Percentiles rank a stretch among this genome's conserved stretches.
Evolutionary conservation across 2,888 invertebrate genomes (phyloP).

Genomic region (Phytoseiulus persimilis): DNA sequence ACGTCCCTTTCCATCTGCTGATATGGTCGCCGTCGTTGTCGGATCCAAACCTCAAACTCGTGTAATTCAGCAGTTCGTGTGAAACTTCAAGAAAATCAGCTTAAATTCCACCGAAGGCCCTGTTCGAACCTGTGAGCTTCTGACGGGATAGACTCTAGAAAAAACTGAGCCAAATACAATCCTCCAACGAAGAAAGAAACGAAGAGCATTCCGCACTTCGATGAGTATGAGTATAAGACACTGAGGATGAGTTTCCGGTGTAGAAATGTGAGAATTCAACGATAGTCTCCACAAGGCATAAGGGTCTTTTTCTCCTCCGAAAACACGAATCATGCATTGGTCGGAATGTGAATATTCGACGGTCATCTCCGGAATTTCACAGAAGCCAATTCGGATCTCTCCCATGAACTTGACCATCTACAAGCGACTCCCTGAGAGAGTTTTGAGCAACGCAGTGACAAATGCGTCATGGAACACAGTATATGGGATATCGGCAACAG

Average conservation of each 20-base stretch:
- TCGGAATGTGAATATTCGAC: background rate
- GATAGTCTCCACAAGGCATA: background rate
- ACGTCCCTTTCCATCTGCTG: background rate
- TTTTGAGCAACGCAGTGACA: background rate
- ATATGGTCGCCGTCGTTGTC: background rate
- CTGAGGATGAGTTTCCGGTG: background rate
- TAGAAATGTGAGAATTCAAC: background rate
- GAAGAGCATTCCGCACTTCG: background rate
- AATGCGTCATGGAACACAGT: background rate
- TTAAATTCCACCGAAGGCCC: conserved; percentile 33
- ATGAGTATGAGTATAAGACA: background rate
- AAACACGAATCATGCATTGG: background rate
- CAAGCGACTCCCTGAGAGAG: background rate
- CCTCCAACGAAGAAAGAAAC: background rate
- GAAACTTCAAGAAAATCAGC: background rate
- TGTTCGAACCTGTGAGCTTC: conserved; percentile 39
- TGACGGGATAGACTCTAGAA: conserved; percentile 37
- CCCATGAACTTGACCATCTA: background rate
- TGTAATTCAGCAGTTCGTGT: background rate
- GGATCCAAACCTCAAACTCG: background rate
- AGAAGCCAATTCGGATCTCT: background rate
- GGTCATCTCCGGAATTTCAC: no score
- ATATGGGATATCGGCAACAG: background rate
- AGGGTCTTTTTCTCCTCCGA: background rate
- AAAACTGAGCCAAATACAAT: background rate